Base-by-base conservation (phyloP, 2,888 invertebrate genomes). In the Ditula angustiorana region DNA sequence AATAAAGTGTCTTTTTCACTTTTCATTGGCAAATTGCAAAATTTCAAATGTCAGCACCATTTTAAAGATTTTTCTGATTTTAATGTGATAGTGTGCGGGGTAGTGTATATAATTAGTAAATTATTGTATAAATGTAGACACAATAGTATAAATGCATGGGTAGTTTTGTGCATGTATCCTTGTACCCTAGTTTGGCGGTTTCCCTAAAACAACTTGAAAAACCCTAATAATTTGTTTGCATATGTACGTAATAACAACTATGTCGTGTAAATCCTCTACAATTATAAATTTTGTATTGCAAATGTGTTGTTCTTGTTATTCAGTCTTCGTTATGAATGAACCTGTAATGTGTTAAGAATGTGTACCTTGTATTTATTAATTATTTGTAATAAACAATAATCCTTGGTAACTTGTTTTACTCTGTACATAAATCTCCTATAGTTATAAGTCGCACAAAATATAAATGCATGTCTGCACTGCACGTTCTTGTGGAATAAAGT, bases 391-490 rank as follows among this genome's bases (percentile, higher is more conserved):
- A 91, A 92, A 92, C 70, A 71, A 67, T 83, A 80, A 86, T 69
- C 83, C 82, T 75, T 81, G 68, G 68, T 70, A 41, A 71, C 63
- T 75, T 88, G 88, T 92, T 92, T 92, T 84, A 90, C 90, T 91
- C 76, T 64, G 75, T 62, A 49, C 5, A 50, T 16, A 41, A 41
- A 41, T 41, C 10, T 35, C 49, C 61, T 55, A 63, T 71, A 68
- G 59, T 55, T 53, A 65, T 75, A 73, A 71, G 71, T 71, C 71
- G 78, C 76, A 76, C 79, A 68, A 37, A 53, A 53, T 59, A 52
- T 60, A 68, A 70, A 71, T 65, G 78, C 81, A 78, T 81, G 81
- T 68, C 56, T 67, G 79, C 78, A 79, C 81, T 68, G 68, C 63
- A 57, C 46, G 44, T 19, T 50, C 11, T 35, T 11, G 44, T 41